Base-by-base conservation (phyloP, 2,888 invertebrate species). In the Salticus scenicus region DNA sequence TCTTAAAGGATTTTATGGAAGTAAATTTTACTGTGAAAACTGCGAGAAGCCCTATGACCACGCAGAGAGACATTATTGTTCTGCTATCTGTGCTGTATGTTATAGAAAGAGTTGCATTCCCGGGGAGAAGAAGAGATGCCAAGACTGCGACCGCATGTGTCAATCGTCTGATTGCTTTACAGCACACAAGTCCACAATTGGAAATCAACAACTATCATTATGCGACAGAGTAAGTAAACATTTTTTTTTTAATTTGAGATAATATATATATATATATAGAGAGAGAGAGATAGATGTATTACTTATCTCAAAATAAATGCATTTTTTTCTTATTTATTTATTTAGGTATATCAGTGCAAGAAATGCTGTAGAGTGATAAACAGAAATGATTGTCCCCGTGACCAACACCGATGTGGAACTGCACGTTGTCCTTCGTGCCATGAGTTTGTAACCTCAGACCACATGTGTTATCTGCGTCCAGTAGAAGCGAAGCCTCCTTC, bases 71-170 rank as follows among this genome's bases (percentile, higher is more conserved):
- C 17, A 20, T 51, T 7, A 20, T n/a, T 51, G 51, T 51, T 51
- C 51, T 17, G n/a, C 5, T 14, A 51, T 10, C 4, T 14, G n/a
- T 20, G 5, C n/a, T 7, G 20, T 20, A 7, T 71, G 71, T 27
- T 17, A 7, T 20, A 2, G 47, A 1, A 20, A 42, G 0, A 1
- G 17, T 17, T 51, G 30, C 12, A 7, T 8, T 7, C 5, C 4
- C 17, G 30, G 24, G 1, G 0, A 12, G 2, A 24, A 14, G 8
- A 17, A 30, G 12, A 8, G 57, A 10, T 72, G 72, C 51, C 27
- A 12, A 1, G 72, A 72, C n/a, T 72, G 72, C 24, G 51, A 72
- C 30, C 47, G 72, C 0, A 30, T 47, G 17, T 72, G 72, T 28
- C 51, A 20, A 0, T 72, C 51, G 1, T 0, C 0, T 0, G 28